Evolutionary conservation across 2,888 invertebrate genomes (phyloP).

Genomic region (Hirtodrosophila alboralis): DNA sequence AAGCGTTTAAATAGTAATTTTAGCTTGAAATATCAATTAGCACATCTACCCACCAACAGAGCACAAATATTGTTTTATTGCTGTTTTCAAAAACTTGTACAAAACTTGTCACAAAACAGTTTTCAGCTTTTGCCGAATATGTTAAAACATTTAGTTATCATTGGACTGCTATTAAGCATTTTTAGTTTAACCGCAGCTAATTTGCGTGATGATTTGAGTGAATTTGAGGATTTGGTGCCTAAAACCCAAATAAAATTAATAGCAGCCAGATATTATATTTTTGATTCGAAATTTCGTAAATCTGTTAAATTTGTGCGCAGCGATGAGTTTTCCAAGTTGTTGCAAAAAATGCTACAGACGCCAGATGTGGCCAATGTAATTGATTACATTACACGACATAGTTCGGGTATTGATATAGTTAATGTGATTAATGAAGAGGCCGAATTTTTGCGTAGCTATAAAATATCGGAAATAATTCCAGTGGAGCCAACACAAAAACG

Average conservation of each 20-base stretch:
- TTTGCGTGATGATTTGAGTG: conserved; percentile 69
- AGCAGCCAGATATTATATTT: conserved; percentile 73
- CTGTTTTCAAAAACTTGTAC: neutral
- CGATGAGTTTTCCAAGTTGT: conserved; percentile 60
- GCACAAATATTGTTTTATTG: conserved; percentile 42
- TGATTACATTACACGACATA: conserved; percentile 52
- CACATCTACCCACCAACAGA: neutral
- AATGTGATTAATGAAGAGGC: conserved; percentile 64
- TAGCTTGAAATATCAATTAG: conserved; percentile 56
- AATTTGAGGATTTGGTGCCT: conserved; percentile 74
- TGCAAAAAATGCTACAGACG: conserved; percentile 63
- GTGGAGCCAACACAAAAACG: conserved; percentile 68
- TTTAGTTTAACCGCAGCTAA: conserved; percentile 42
- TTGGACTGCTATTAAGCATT: conserved; percentile 4
- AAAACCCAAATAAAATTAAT: conserved; percentile 63
- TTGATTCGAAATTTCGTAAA: conserved; percentile 71
- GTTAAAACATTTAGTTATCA: conserved; percentile 22
- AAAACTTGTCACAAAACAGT: conserved; percentile 11
- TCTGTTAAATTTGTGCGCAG: conserved; percentile 66
- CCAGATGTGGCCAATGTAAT: conserved; percentile 61
- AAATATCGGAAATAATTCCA: conserved; percentile 70
- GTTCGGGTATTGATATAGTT: conserved; percentile 65
- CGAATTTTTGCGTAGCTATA: conserved; percentile 57
- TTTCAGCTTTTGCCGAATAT: conserved; percentile 9
- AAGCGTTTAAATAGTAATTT: conserved; percentile 22